Evolutionary conservation across 2,797 vertebrate species (phyloP), one percentile per base, ranked within the genome.

Genomic region (Erethizon dorsatum): DNA sequence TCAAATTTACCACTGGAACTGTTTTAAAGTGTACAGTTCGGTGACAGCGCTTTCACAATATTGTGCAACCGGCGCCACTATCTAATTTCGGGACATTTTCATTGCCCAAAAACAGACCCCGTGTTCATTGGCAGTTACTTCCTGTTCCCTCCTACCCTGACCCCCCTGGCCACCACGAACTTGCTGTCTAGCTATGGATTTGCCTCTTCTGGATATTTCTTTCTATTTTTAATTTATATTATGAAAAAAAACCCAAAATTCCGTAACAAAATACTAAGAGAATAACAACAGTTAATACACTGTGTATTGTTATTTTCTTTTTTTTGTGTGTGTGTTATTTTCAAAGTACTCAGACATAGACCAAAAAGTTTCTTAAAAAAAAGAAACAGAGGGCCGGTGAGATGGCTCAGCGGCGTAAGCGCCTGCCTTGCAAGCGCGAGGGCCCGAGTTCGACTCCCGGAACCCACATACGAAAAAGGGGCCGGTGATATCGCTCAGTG

Each of bases 1-100:
- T 77, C 78, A 73, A 78, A 90, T 41, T 37, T 67, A 28, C 18
- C 41, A 31, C 67, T 93, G 73, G 50, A 50, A 50, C 45, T 61
- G 41, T 78, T 83, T 90, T 22, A 77, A 77, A 77, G 73, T 20
- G 4, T 56, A 17, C 52, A 78, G 28, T 28, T 52, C 28, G 28
- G 75, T 78, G 75, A 33, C 47, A 17, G 47, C 75, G 17, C 45
- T 31, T 4, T 78, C n/a, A 67, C 17, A 56, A 2, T 73, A 41
- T 24, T 52, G 18, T 56, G 2, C n/a, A 80, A 28, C 50, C 31
- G 14, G 41, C 47, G 20, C 57, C 47, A 45, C 77, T 77, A 8
- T 67, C 50, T 83, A 69, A 75, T 91, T 84, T 69, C 22, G 87
- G 80, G 83, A 87, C 63, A 73, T 83, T 87, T 50, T 33, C 41